Conservation (phyloP, 2,797 vertebrate species). For the Melanotaenia pygmaea region DNA sequence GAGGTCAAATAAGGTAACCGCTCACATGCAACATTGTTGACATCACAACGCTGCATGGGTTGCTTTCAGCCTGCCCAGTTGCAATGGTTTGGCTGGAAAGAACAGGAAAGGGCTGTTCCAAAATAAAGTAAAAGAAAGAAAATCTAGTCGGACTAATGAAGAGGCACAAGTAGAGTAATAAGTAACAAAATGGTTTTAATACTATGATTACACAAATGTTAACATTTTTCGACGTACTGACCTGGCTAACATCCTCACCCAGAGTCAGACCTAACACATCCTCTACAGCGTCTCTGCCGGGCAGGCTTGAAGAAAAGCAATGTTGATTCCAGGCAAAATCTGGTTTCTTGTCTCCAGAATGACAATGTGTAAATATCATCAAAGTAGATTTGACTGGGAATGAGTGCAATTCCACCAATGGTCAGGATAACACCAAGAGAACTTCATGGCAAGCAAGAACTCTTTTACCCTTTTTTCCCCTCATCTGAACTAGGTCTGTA, state of each 20-base stretch:
- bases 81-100: constrained; percentile 19
- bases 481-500: constrained; percentile 27
- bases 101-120: neutral
- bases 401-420: constrained; percentile 50
- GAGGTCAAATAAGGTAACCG: constrained; percentile 68
- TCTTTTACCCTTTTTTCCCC: neutral
- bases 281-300: constrained; percentile 34
- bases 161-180: neutral
- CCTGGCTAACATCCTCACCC: constrained; percentile 23
- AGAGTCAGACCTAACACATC: constrained; percentile 42
- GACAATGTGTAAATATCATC: constrained; percentile 66
- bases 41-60: constrained; percentile 42
- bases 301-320: constrained; percentile 49
- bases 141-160: constrained; percentile 17
- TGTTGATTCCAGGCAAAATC: constrained; percentile 61
- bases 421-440: constrained; percentile 63
- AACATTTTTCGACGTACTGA: constrained; percentile 12
- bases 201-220: constrained; percentile 5
- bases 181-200: constrained; percentile 14
- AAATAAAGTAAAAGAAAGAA: neutral
- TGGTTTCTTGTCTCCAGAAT: constrained; percentile 58
- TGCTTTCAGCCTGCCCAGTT: constrained; percentile 41
- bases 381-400: constrained; percentile 64
- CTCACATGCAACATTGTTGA: constrained; percentile 58
- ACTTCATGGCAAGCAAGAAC: constrained; percentile 31